These are phyloP conservation scores for Silurus lanzhouensis DNA, from an alignment of 2,797 vertebrate species.

Conservation along the genomic window DNA sequence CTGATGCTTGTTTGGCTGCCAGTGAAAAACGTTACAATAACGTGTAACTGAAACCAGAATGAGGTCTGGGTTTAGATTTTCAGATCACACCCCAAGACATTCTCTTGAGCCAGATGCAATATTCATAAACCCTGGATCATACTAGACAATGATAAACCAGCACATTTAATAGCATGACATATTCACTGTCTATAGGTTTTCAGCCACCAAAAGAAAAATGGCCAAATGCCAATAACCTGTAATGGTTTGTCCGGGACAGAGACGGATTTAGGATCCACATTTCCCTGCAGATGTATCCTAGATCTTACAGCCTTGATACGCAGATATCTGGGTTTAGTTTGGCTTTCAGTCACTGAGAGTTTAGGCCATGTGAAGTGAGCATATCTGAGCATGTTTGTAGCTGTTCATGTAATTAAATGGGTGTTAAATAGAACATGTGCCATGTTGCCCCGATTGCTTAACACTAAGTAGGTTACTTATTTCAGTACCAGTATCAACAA, in stretches of 20 bases:
- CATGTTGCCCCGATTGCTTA: not conserved
- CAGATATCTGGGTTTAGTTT: not conserved
- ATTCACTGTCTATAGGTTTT: not conserved
- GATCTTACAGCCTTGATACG: not conserved
- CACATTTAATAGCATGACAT: not conserved
- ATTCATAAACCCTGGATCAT: not conserved
- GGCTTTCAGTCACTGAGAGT: not conserved
- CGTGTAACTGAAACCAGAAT: not conserved
- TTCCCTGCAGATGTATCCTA: constrained; percentile 14
- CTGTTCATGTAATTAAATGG: constrained; percentile 2
- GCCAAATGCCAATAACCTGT: not conserved
- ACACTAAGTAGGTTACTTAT: not conserved
- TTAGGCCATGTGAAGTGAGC: not conserved
- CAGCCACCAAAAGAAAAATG: not conserved
- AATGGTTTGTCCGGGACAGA: not conserved
- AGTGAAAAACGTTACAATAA: not conserved
- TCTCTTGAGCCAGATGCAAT: not conserved
- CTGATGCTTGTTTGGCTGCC: not conserved
- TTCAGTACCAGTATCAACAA: not conserved
- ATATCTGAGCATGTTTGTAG: constrained; percentile 6
- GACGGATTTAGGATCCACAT: constrained; percentile 24
- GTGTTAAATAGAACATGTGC: not conserved
- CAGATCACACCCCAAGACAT: not conserved
- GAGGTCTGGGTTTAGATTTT: not conserved
- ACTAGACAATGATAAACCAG: not conserved